These are phyloP conservation scores for Drosophila lutescens DNA, from an alignment of 2,888 invertebrate genomes.

Conservation along the genomic window DNA sequence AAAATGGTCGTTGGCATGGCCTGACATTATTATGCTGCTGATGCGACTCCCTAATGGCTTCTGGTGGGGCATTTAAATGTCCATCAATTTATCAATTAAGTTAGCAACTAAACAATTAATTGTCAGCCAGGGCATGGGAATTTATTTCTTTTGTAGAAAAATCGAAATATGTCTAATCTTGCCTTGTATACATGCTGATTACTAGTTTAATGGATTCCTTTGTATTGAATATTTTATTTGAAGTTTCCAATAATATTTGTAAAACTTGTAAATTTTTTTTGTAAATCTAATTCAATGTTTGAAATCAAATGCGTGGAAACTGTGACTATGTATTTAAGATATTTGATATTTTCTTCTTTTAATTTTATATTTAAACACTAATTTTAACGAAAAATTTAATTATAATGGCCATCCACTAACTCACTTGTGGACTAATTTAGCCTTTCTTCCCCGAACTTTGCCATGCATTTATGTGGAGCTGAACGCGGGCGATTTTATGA, in stretches of 20 bases:
- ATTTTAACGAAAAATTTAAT: no score
- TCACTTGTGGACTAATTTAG: slow-evolving; percentile 24
- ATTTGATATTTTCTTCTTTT: no score
- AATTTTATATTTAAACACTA: no score
- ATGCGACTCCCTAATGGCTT: slow-evolving; percentile 45
- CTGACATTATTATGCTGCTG: slow-evolving; percentile 71
- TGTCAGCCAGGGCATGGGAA: slow-evolving; percentile 51
- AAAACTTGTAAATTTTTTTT: no score
- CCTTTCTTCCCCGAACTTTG: slow-evolving; percentile 18
- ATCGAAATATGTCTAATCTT: background rate
- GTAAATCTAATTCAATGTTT: no score
- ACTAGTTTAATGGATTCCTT: no score
- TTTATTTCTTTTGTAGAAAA: background rate
- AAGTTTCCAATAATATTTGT: no score
- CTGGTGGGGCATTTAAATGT: slow-evolving; percentile 66
- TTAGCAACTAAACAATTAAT: slow-evolving; percentile 64
- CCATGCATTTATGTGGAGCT: slow-evolving; percentile 13
- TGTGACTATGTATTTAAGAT: no score
- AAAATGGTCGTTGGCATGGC: slow-evolving; percentile 60
- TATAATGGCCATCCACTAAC: slow-evolving; percentile 2
- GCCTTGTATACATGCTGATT: no score
- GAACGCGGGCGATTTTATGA: slow-evolving; percentile 50
- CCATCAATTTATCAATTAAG: slow-evolving; percentile 70
- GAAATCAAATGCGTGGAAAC: no score
- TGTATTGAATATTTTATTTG: no score